phyloP scores from a whole-genome alignment of 2,797 vertebrate species.

The Knipowitschia caucasica region DNA sequence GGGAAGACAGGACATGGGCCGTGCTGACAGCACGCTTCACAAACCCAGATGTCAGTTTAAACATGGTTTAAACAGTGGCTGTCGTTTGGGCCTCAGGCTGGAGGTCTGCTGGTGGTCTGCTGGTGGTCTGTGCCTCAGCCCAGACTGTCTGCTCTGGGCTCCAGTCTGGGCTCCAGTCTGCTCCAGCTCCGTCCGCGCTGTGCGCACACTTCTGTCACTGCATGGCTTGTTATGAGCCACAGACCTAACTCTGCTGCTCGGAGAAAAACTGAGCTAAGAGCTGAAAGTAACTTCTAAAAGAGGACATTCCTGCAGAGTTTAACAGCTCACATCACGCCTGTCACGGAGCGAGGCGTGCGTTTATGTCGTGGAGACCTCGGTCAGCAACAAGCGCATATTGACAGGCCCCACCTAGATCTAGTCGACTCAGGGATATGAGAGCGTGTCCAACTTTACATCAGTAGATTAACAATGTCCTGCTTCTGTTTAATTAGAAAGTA shows the following conservation, averaged over 20 bases:
- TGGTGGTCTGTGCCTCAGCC: background rate
- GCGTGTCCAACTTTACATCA: conserved; percentile 44
- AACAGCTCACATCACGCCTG: conserved; percentile 14
- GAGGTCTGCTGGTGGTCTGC: background rate
- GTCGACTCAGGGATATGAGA: conserved; percentile 40
- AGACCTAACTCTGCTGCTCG: conserved; percentile 32
- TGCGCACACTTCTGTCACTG: conserved; percentile 21
- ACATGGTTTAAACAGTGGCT: too few species aligned
- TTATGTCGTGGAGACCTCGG: conserved; percentile 34
- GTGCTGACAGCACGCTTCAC: background rate
- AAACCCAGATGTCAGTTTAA: background rate
- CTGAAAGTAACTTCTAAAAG: conserved; percentile 31
- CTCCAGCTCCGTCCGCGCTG: conserved; percentile 37
- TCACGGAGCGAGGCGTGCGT: conserved; percentile 31
- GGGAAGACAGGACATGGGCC: conserved; percentile 14
- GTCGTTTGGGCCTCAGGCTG: too few species aligned
- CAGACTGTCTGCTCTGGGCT: background rate
- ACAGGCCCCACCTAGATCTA: conserved; percentile 65
- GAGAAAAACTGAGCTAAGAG: conserved; percentile 12
- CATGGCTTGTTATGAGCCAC: conserved; percentile 28
- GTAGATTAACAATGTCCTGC: conserved; percentile 35
- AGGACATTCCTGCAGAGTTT: conserved; percentile 30
- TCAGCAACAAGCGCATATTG: conserved; percentile 46
- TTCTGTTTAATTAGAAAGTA: conserved; percentile 3
- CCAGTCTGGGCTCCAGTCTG: too few species aligned